Evolutionary conservation across 2,888 invertebrate genomes (phyloP), one percentile per base, ranked within the genome.

Genomic region (Lysandra coridon): DNA sequence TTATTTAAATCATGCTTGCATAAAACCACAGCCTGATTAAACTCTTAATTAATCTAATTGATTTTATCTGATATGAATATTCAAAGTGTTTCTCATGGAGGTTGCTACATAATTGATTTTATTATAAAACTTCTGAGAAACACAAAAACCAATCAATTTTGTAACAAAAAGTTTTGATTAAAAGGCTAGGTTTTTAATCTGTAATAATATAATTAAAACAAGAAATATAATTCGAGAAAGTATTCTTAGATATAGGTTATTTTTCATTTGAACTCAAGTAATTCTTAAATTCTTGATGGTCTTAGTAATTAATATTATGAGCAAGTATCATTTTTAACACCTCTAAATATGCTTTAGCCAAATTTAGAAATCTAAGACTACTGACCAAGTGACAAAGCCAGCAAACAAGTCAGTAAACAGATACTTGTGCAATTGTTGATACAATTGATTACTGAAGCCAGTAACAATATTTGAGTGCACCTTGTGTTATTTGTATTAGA

Each of bases 401-500:
- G 33, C 14, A 69, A 33, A 69, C 33, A 14, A 14, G 14, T 69
- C 33, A 33, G 33, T 69, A 12, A 69, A 69, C 33, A 69, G 33
- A 69, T 69, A 69, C 14, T 37, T 69, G 33, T 69, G 33, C 14
- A 23, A 2, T 37, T 14, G 33, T 69, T 69, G 69, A 69, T 37
- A 69, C 7, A 37, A 33, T 33, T 14, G 33, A 17, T 69, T 37
- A 69, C 7, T 69, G 33, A 17, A 69, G 33, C 69, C 69, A 69
- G 37, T 69, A 69, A 69, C 69, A 33, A 33, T 37, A 69, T 69
- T 17, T 69, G 5, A 14, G 33, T 33, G 33, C 69, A 69, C 69
- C 69, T 69, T 69, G 33, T 12, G 10, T 57, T 69, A 69, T 69
- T 69, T 69, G 30, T 69, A 33, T 69, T 69, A 69, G 69, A 69